These are phyloP conservation scores for Hypothenemus hampei DNA, from an alignment of 1,140 invertebrate genomes.

Conservation along the genomic window DNA sequence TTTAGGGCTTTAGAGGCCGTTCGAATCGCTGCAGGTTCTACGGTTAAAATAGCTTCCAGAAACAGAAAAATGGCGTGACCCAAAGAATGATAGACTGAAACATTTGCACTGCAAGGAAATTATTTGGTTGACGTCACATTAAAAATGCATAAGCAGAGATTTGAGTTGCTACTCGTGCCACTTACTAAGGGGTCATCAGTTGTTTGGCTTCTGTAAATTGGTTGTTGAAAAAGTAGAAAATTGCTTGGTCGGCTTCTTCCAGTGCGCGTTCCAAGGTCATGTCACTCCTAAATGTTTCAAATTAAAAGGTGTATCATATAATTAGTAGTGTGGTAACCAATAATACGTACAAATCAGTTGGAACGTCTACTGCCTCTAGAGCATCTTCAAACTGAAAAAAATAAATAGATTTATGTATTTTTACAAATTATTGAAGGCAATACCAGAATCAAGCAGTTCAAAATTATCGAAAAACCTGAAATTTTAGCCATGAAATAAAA, in stretches of 20 bases:
- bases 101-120: slow-evolving; percentile 59
- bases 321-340: not conserved
- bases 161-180: not conserved
- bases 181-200: slow-evolving; percentile 69
- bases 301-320: not conserved
- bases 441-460: too few species aligned
- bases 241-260: slow-evolving; percentile 62
- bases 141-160: not conserved
- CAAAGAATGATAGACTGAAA: slow-evolving; percentile 89
- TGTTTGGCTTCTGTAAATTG: slow-evolving; percentile 74
- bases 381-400: slow-evolving; percentile 34
- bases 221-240: slow-evolving; percentile 85
- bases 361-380: slow-evolving; percentile 20
- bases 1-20: slow-evolving; percentile 68
- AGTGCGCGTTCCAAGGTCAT: slow-evolving; percentile 63
- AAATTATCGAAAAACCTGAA: too few species aligned
- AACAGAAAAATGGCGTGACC: slow-evolving; percentile 85
- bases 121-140: not conserved
- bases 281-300: slow-evolving; percentile 24
- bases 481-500: too few species aligned
- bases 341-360: slow-evolving; percentile 20
- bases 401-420: too few species aligned
- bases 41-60: slow-evolving; percentile 88
- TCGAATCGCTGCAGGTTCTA: slow-evolving; percentile 76
- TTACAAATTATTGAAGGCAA: too few species aligned